Conservation (phyloP, 2,797 vertebrate genomes). For the Thripadectes ignobilis region DNA sequence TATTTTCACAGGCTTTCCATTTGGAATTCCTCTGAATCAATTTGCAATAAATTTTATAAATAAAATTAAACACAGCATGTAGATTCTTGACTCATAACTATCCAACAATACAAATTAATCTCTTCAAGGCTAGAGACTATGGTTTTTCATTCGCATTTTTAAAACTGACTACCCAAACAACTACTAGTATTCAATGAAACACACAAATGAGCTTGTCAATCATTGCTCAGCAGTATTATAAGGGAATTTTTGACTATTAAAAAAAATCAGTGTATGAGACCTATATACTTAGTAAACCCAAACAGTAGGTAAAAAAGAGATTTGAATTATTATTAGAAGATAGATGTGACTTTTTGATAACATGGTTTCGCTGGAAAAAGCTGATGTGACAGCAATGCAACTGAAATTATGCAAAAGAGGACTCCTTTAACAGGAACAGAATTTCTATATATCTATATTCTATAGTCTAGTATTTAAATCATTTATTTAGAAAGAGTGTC, state of each 20-base stretch:
- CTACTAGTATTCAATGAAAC: background rate
- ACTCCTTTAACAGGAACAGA: background rate
- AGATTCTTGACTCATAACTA: background rate
- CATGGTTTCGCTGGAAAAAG: fast-evolving
- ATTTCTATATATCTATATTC: background rate
- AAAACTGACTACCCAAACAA: background rate
- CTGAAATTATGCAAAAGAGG: background rate
- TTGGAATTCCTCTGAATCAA: background rate
- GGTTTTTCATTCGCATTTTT: background rate
- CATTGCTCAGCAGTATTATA: background rate
- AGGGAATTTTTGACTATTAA: background rate
- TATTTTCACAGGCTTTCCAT: background rate
- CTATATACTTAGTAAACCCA: background rate
- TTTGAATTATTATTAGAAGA: background rate
- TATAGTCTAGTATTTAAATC: background rate
- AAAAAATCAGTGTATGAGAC: fast-evolving
- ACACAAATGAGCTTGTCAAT: background rate
- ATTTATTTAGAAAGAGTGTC: background rate
- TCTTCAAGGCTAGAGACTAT: background rate
- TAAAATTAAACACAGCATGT: background rate
- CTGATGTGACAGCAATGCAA: background rate
- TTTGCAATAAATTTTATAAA: background rate
- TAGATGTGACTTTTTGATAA: background rate
- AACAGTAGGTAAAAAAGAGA: background rate
- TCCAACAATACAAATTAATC: background rate